A percentile compares a stretch with the other conserved stretches of the same genome.
Conservation (phyloP, 2,888 invertebrate genomes). For the Pyrocoelia pectoralis region DNA sequence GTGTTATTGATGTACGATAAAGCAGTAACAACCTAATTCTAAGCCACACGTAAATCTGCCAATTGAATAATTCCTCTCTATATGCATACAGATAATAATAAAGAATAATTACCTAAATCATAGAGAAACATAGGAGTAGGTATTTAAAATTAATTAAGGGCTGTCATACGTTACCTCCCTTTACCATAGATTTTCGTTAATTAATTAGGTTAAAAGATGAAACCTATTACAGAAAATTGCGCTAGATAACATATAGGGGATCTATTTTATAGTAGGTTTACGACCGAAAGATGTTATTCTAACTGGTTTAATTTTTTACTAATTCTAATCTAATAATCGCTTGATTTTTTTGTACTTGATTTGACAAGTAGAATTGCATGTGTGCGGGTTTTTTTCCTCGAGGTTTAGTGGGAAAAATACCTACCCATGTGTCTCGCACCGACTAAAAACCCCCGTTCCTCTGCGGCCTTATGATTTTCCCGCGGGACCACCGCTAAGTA, state of each 20-base stretch:
- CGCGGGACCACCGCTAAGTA: too few species aligned
- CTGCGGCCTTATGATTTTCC: too few species aligned
- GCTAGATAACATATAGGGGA: conserved; percentile 20
- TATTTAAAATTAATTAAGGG: conserved; percentile 35
- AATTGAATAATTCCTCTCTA: conserved; percentile 27
- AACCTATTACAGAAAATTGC: conserved; percentile 29
- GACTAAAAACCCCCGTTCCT: too few species aligned
- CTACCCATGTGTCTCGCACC: too few species aligned
- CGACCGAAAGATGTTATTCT: background rate
- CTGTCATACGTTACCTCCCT: conserved; percentile 26
- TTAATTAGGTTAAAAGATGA: conserved; percentile 36
- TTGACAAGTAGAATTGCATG: too few species aligned
- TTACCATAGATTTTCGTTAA: conserved; percentile 29
- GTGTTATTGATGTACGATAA: conserved; percentile 13
- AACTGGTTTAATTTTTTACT: background rate
- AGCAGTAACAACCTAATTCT: conserved; percentile 17
- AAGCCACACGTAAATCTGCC: conserved; percentile 14
- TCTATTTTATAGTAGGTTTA: conserved; percentile 7
- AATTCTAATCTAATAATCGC: background rate
- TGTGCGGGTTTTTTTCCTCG: too few species aligned
- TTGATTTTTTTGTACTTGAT: too few species aligned
- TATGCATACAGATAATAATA: conserved; percentile 40
- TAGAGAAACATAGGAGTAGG: conserved; percentile 38
- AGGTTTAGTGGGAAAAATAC: too few species aligned
- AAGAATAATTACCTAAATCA: conserved; percentile 43